phyloP scores from a whole-genome alignment of 2,888 invertebrate genomes.

The Drosophila subsilvestris region DNA sequence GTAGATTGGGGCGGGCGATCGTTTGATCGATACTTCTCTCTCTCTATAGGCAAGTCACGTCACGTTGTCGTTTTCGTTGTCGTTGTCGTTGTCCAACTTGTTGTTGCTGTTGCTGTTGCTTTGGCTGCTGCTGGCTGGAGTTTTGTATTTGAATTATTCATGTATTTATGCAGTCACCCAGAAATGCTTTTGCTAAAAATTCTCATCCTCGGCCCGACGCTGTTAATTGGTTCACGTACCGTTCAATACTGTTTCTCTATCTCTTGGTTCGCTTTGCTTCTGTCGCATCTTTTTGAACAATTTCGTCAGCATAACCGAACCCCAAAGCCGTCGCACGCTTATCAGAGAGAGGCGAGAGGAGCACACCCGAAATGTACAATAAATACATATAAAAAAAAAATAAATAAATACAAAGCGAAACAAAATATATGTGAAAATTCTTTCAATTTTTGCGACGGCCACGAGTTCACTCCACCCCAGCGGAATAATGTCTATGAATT shows the following conservation, averaged over 20 bases:
- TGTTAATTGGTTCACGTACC: constrained; percentile 69
- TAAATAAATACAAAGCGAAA: constrained; percentile 2
- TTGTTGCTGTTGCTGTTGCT: constrained; percentile 23
- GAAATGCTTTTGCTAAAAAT: constrained; percentile 26
- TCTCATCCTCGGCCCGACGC: constrained; percentile 30
- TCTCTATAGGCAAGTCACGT: constrained; percentile 78
- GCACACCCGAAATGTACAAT: background rate
- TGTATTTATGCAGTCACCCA: constrained; percentile 56
- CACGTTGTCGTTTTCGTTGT: constrained; percentile 52
- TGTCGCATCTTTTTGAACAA: constrained; percentile 44
- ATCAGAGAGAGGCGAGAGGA: constrained; percentile 19
- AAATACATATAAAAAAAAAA: background rate
- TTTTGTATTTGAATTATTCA: constrained; percentile 69
- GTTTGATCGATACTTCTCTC: constrained; percentile 67
- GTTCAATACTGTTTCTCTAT: constrained; percentile 51
- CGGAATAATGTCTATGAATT: constrained; percentile 63
- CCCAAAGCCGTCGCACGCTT: constrained; percentile 36
- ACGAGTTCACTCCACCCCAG: constrained; percentile 75
- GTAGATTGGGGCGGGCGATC: constrained; percentile 45
- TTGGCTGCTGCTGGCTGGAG: constrained; percentile 11
- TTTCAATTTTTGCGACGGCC: constrained; percentile 61
- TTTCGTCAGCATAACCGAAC: constrained; percentile 60
- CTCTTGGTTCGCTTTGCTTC: constrained; percentile 13
- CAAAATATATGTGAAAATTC: constrained; percentile 45
- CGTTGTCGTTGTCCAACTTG: constrained; percentile 38